A percentile compares a stretch with the other conserved stretches of the same genome.
phyloP scores from a whole-genome alignment of 2,113 vertebrate species.

The Tympanuchus pallidicinctus region DNA sequence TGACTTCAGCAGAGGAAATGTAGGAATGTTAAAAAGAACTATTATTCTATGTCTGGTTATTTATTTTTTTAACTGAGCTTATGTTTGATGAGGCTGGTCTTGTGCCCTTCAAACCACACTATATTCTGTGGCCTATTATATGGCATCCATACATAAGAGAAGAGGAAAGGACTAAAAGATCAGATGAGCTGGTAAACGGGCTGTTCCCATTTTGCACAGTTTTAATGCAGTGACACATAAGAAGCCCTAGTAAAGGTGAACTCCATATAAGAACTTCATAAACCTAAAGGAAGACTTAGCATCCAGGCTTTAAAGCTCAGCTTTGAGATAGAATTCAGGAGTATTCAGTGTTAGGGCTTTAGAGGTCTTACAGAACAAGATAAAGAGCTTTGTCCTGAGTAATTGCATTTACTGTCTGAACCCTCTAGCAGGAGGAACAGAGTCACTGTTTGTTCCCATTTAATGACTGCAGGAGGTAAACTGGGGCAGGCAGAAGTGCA shows the following conservation, averaged over 20 bases:
- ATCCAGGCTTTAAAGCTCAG: background rate
- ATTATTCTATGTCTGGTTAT: background rate
- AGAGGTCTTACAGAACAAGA: background rate
- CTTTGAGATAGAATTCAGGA: background rate
- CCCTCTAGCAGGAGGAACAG: background rate
- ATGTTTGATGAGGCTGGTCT: background rate
- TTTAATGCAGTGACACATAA: background rate
- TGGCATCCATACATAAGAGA: background rate
- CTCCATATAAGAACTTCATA: background rate
- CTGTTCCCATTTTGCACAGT: background rate
- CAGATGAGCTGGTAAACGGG: background rate
- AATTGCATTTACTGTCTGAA: background rate
- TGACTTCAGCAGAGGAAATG: background rate
- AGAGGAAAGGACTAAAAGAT: background rate
- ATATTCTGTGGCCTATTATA: background rate
- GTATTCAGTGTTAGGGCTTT: background rate
- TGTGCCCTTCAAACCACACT: background rate
- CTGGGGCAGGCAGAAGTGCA: accelerated
- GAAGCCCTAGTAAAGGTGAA: background rate
- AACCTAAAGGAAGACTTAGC: background rate
- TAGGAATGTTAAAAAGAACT: background rate
- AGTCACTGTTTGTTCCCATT: background rate
- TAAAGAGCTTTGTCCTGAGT: background rate
- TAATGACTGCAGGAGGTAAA: background rate
- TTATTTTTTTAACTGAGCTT: background rate